Evolutionary conservation across 1,140 invertebrate species (phyloP), one percentile per base, ranked within the genome.

Genomic region (Lerema accius): DNA sequence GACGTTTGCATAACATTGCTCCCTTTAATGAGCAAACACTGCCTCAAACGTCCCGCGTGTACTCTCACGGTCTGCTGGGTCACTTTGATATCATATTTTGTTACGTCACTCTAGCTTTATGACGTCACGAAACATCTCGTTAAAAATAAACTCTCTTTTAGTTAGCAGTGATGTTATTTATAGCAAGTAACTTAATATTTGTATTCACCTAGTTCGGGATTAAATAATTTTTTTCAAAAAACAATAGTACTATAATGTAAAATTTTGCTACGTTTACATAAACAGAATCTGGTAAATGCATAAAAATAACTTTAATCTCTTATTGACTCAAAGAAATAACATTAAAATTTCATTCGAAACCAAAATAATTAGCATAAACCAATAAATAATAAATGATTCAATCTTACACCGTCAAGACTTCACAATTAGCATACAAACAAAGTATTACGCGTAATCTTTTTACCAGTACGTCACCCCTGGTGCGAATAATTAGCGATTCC

Each of bases 401-500:
- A 32, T 9, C 28, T 32, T 32, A 32, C 28, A 32, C 9, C 28
- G 5, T 23, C 11, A 11, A 50, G 32, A 46, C 16, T 16, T 45
- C 13, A 39, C 45, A 60, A 48, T 60, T 60, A 46, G 43, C 43
- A 39, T 14, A 60, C 11, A 61, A 55, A 42, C 64, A 56, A 60
- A 51, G 58, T 53, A 61, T 59, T 65, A 32, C 59, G 63, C 58
- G 56, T 67, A 75, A 79, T 73, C 63, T 72, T 66, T 71, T 74
- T 65, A 55, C 26, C 17, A 15, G 48, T 28, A 60, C 70, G 62
- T 71, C 69, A 76, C 71, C 65, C 73, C 63, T 76, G 64, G 68
- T 76, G 76, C 51, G 49, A 71, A 69, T 80, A 77, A 82, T 83
- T 83, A 81, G 62, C 68, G 70, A 63, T 69, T 69, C 78, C 70